Conservation (phyloP, 64 coral and sea anemone genomes). For the Hydrozoanthus tunicans region DNA sequence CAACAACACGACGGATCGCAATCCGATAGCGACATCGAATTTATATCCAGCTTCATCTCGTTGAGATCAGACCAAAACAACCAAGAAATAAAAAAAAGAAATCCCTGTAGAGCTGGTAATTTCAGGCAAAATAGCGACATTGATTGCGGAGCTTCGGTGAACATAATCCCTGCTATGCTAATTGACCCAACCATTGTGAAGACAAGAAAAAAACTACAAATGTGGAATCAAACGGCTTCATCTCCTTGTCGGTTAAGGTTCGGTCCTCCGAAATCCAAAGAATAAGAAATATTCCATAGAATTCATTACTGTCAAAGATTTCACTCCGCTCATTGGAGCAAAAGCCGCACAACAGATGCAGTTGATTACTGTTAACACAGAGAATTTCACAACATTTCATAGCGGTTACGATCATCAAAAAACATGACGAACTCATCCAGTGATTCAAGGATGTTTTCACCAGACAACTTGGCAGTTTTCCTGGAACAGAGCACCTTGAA, state of each 20-base stretch:
- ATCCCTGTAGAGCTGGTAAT: not conserved
- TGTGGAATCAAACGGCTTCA: slow-evolving; percentile 2
- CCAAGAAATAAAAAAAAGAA: not conserved
- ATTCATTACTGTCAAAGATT: not conserved
- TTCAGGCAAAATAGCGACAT: not conserved
- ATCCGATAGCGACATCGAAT: not conserved
- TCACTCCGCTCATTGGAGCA: slow-evolving; percentile 31
- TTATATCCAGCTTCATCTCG: not conserved
- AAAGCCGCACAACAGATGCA: slow-evolving; percentile 32
- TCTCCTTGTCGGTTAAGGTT: not conserved
- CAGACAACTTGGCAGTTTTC: slow-evolving; percentile 19
- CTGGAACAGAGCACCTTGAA: slow-evolving; percentile 30
- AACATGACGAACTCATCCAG: slow-evolving; percentile 9
- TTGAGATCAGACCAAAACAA: not conserved
- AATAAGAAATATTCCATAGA: slow-evolving; percentile 13
- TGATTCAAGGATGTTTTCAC: slow-evolving; percentile 23
- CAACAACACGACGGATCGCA: not conserved
- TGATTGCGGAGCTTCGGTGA: slow-evolving; percentile 12
- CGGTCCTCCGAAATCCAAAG: not conserved
- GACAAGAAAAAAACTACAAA: slow-evolving; percentile 24
- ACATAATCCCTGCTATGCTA: not conserved
- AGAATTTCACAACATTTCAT: slow-evolving; percentile 35
- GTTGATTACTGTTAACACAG: slow-evolving; percentile 34
- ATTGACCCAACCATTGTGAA: not conserved
- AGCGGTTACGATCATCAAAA: slow-evolving; percentile 15